Conservation (phyloP, 2,888 invertebrate species). For the Tenodera sinensis region DNA sequence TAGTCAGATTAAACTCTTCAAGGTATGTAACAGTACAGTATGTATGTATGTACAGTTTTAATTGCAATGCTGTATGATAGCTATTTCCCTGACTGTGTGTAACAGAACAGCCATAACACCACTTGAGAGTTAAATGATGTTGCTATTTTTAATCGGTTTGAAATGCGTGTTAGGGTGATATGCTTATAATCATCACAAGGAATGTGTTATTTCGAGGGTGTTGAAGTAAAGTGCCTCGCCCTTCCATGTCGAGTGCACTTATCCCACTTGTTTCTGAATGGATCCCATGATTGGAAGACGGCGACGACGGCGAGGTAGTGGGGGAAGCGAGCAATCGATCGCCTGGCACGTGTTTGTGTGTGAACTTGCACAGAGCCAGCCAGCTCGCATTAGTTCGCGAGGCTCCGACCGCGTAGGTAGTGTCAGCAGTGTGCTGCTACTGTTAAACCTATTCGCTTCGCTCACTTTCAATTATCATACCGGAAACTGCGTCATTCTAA, state of each 20-base stretch:
- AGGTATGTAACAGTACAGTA: too few species aligned
- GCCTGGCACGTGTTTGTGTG: not conserved
- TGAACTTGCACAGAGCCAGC: not conserved
- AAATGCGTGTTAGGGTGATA: not conserved
- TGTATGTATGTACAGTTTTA: too few species aligned
- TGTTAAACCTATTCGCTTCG: too few species aligned
- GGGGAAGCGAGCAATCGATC: not conserved
- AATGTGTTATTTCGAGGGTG: not conserved
- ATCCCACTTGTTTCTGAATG: not conserved
- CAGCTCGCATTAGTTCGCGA: not conserved
- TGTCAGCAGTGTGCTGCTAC: not conserved
- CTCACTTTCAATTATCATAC: not conserved
- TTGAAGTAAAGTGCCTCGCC: not conserved
- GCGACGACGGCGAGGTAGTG: not conserved
- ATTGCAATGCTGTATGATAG: too few species aligned
- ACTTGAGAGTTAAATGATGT: not conserved
- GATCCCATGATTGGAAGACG: not conserved
- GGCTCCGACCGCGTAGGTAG: not conserved
- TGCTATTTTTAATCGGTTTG: not conserved
- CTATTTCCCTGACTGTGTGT: too few species aligned
- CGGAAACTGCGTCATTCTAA: not conserved
- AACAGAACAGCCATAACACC: too few species aligned
- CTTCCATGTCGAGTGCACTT: not conserved
- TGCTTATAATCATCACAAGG: not conserved
- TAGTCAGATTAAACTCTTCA: too few species aligned